Conservation (phyloP, 2,888 invertebrate genomes). For the Gisinianus flammeolus region DNA sequence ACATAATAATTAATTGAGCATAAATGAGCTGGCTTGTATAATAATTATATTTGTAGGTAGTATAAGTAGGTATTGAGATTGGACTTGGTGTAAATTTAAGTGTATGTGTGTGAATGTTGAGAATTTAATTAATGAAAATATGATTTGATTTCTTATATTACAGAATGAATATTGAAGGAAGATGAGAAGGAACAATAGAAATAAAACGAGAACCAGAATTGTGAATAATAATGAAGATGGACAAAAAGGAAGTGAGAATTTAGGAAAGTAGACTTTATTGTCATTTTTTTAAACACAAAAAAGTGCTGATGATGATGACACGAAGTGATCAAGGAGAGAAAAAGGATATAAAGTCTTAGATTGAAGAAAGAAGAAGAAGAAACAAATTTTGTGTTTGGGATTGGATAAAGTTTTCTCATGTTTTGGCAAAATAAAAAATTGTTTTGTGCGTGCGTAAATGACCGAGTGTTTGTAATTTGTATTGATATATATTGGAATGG, state of each 20-base stretch:
- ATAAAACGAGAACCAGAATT: background rate
- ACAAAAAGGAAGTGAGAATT: background rate
- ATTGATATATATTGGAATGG: background rate
- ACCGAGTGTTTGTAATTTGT: background rate
- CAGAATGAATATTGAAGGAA: background rate
- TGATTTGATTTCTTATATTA: background rate
- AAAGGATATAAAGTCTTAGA: background rate
- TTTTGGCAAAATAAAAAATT: background rate
- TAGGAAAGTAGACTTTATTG: background rate
- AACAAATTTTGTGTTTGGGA: background rate
- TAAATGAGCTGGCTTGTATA: background rate
- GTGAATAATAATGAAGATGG: background rate
- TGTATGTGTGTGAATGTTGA: background rate
- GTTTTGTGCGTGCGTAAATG: background rate
- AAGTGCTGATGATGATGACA: background rate
- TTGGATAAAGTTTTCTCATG: background rate
- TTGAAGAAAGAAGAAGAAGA: conserved; percentile 1
- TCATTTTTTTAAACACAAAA: background rate
- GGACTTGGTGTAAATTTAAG: no score
- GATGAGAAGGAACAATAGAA: background rate
- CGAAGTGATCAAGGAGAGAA: background rate
- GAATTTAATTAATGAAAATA: background rate
- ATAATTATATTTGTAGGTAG: background rate
- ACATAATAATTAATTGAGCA: background rate
- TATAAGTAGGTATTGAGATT: no score